Conservation (phyloP, 2,113 vertebrate genomes). For the Passer domesticus region DNA sequence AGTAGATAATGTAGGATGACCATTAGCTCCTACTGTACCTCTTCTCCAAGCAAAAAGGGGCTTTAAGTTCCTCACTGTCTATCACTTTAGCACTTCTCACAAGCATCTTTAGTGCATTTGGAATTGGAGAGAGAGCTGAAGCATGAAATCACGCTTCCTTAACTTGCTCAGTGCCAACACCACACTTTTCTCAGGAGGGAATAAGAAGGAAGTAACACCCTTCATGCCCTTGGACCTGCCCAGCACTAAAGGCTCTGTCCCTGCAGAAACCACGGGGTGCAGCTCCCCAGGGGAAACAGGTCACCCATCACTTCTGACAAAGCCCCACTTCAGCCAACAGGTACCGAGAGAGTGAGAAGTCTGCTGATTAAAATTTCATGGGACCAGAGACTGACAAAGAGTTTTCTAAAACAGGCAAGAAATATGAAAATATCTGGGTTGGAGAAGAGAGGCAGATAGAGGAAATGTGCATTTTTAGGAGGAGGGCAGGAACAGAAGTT, state of each 20-base stretch:
- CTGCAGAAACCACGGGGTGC: neutral
- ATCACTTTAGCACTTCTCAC: slow-evolving; percentile 24
- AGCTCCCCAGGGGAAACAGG: neutral
- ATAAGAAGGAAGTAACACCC: neutral
- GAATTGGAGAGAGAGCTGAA: neutral
- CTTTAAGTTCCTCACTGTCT: neutral
- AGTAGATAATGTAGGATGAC: neutral
- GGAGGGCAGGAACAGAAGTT: neutral
- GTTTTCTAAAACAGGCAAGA: neutral
- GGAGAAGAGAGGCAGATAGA: neutral
- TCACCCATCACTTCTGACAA: neutral
- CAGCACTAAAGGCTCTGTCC: neutral
- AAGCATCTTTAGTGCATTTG: neutral
- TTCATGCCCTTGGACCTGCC: neutral
- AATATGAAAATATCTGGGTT: neutral
- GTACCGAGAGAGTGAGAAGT: fast-evolving
- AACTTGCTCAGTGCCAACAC: neutral
- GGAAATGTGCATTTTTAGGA: neutral
- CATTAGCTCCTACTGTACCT: neutral
- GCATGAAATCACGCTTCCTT: slow-evolving; percentile 29
- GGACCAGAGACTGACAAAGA: neutral
- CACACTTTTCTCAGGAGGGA: neutral
- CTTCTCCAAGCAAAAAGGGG: neutral
- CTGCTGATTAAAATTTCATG: neutral
- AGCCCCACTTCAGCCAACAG: neutral